A percentile compares a stretch with the other conserved stretches of the same genome.
These are phyloP conservation scores for Caenorhabditis sinica DNA, from an alignment of 2,888 invertebrate genomes.

Conservation along the genomic window DNA sequence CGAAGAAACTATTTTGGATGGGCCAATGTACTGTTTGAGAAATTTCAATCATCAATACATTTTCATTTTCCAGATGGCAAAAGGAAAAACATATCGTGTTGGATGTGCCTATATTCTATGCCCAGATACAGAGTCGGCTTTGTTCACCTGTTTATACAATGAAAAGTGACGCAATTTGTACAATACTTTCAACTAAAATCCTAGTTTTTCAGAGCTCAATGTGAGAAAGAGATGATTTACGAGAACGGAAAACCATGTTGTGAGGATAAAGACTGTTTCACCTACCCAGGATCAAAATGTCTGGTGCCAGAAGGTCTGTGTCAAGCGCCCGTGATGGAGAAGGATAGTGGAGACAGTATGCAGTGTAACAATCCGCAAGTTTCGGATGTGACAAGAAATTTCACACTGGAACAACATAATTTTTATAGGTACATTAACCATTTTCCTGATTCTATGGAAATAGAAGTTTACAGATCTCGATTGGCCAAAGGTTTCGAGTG, in stretches of 20 bases:
- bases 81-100: conserved; percentile 70
- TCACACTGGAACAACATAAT: conserved; percentile 69
- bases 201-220: conserved; percentile 61
- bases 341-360: conserved; percentile 47
- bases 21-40: conserved; percentile 65
- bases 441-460: neutral
- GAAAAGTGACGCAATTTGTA: conserved; percentile 60
- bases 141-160: conserved; percentile 71
- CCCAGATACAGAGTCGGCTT: conserved; percentile 57
- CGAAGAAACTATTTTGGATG: conserved; percentile 65
- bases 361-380: conserved; percentile 67
- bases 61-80: conserved; percentile 70
- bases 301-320: conserved; percentile 65
- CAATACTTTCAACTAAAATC: neutral
- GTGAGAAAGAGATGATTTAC: conserved; percentile 72
- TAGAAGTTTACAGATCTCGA: conserved; percentile 61
- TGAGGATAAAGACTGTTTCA: conserved; percentile 69
- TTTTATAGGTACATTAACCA: conserved; percentile 61
- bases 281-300: conserved; percentile 73
- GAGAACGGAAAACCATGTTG: conserved; percentile 70
- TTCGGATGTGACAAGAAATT: conserved; percentile 62
- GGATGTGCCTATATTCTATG: conserved; percentile 71
- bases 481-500: conserved; percentile 69
- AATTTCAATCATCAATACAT: neutral
- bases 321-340: conserved; percentile 56